Evolutionary conservation across 2,113 vertebrate genomes (phyloP).

Genomic region (Felis chaus): DNA sequence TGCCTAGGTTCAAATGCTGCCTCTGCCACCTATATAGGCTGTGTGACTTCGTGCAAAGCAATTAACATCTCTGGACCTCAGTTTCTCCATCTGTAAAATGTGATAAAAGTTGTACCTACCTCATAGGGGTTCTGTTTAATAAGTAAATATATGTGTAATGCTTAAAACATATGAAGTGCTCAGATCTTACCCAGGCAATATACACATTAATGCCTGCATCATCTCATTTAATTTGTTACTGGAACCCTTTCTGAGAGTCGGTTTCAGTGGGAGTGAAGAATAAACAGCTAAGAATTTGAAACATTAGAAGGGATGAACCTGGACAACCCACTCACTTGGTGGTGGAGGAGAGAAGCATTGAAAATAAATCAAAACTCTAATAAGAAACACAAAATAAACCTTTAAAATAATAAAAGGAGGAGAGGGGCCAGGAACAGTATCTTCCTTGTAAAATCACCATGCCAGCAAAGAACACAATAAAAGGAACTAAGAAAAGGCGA

Average conservation of each 20-base stretch:
- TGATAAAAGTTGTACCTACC: neutral
- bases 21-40: accelerated
- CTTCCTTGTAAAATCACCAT: neutral
- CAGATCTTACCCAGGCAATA: too few species aligned
- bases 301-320: neutral
- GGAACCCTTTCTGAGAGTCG: neutral
- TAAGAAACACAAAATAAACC: neutral
- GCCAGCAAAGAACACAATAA: neutral
- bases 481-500: neutral
- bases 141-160: neutral
- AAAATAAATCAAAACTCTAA: neutral
- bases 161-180: neutral
- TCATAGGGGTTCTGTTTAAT: neutral
- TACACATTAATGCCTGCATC: too few species aligned
- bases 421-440: neutral
- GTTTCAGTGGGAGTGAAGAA: neutral
- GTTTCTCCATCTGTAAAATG: neutral
- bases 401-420: neutral
- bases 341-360: neutral
- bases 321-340: neutral
- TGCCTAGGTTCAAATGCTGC: neutral
- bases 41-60: neutral
- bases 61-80: neutral
- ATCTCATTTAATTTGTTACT: neutral
- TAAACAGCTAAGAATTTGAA: neutral